Conservation (phyloP, 1,140 invertebrate genomes). For the Hypsibius dujardini region DNA sequence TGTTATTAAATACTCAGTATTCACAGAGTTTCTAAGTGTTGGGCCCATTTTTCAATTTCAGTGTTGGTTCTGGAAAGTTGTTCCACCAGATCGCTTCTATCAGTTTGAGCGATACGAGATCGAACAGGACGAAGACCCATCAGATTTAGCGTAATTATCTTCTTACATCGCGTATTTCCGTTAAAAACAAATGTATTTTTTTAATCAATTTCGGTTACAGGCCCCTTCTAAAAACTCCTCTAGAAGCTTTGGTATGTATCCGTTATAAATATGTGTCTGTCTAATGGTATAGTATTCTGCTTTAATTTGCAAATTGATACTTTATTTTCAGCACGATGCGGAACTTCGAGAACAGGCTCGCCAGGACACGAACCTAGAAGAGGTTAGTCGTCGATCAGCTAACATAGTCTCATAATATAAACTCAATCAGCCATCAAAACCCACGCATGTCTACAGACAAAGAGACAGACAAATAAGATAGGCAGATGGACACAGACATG, state of each 20-base stretch:
- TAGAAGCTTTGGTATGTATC: background rate
- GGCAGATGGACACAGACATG: too few species aligned
- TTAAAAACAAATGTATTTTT: background rate
- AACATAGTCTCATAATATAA: background rate
- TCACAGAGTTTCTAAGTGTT: background rate
- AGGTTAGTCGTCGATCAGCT: background rate
- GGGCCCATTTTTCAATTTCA: background rate
- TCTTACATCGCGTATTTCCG: background rate
- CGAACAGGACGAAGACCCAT: slow-evolving; percentile 5
- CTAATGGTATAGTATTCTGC: background rate
- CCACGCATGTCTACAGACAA: too few species aligned
- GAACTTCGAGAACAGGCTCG: background rate
- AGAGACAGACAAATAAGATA: too few species aligned
- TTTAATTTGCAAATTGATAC: too few species aligned
- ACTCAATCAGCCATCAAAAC: too few species aligned
- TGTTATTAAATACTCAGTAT: background rate
- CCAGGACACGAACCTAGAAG: background rate
- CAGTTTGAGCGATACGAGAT: slow-evolving; percentile 6
- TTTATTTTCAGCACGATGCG: background rate
- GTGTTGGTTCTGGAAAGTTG: slow-evolving; percentile 4
- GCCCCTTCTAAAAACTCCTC: background rate
- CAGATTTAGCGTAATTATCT: background rate
- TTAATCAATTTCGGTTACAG: slow-evolving; percentile 6
- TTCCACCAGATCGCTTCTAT: background rate
- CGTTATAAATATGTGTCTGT: background rate